A percentile compares a stretch with the other conserved stretches of the same genome.
phyloP scores from a whole-genome alignment of 1,140 invertebrate species.

The Temnothorax nylanderi region DNA sequence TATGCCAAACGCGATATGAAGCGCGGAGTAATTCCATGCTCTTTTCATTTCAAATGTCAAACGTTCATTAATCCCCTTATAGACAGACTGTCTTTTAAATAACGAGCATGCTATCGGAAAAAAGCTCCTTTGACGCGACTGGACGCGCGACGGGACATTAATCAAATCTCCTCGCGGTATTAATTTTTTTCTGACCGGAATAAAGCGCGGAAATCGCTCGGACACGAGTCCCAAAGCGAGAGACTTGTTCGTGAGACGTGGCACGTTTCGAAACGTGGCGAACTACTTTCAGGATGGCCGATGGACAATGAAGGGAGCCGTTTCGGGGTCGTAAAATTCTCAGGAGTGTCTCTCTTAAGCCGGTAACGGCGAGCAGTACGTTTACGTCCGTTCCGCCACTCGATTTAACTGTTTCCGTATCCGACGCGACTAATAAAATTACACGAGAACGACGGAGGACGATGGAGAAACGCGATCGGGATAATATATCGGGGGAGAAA shows the following conservation, averaged over 20 bases:
- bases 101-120: not conserved
- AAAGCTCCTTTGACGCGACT: constrained; percentile 15
- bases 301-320: constrained; percentile 5
- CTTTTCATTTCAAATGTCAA: constrained; percentile 36
- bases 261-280: constrained; percentile 24
- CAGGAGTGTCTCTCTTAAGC: constrained; percentile 10
- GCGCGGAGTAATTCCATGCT: constrained; percentile 1
- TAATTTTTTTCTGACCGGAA: constrained; percentile 1
- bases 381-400: not conserved
- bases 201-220: constrained; percentile 14
- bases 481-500: not conserved
- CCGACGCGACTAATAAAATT: not conserved
- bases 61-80: constrained; percentile 18
- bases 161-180: constrained; percentile 30
- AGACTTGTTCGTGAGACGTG: not conserved
- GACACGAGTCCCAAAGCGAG: constrained; percentile 31
- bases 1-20: not conserved
- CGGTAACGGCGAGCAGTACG: constrained; percentile 1
- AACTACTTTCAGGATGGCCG: not conserved
- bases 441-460: not conserved
- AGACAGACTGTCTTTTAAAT: not conserved
- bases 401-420: constrained; percentile 4
- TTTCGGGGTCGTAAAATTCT: constrained; percentile 36
- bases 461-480: not conserved
- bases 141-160: constrained; percentile 30